Evolutionary conservation across 2,888 invertebrate genomes (phyloP).

Genomic region (Muschampia plurimacula): DNA sequence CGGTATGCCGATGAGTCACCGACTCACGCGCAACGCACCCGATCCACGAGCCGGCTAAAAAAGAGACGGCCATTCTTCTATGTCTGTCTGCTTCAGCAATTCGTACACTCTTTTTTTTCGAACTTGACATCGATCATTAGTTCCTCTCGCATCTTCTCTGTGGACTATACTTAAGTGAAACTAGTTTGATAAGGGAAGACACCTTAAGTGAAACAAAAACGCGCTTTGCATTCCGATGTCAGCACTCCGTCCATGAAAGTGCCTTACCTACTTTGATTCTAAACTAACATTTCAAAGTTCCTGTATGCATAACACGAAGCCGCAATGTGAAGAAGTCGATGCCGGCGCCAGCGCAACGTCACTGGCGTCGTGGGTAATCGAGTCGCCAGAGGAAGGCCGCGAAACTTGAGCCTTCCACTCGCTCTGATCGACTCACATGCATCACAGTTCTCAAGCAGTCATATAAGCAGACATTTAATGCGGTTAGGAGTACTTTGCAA

Average conservation of each 20-base stretch:
- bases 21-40: constrained; percentile 68
- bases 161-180: constrained; percentile 24
- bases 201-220: constrained; percentile 8
- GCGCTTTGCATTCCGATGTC: constrained; percentile 27
- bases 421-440: constrained; percentile 66
- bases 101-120: constrained; percentile 53
- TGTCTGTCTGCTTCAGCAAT: constrained; percentile 53
- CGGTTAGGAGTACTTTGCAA: constrained; percentile 35
- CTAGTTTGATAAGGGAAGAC: constrained; percentile 21
- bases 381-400: constrained; percentile 78
- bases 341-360: constrained; percentile 76
- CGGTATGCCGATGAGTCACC: constrained; percentile 64
- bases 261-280: constrained; percentile 25
- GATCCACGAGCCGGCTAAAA: constrained; percentile 65
- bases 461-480: constrained; percentile 43
- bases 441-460: constrained; percentile 49
- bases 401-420: constrained; percentile 78
- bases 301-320: constrained; percentile 63
- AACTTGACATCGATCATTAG: constrained; percentile 52
- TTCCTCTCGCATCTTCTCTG: constrained; percentile 42
- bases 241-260: constrained; percentile 10
- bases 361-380: constrained; percentile 78
- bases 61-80: constrained; percentile 65
- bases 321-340: constrained; percentile 60
- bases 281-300: constrained; percentile 52